phyloP scores from a whole-genome alignment of 2,113 vertebrate species.

The Otus sunia region DNA sequence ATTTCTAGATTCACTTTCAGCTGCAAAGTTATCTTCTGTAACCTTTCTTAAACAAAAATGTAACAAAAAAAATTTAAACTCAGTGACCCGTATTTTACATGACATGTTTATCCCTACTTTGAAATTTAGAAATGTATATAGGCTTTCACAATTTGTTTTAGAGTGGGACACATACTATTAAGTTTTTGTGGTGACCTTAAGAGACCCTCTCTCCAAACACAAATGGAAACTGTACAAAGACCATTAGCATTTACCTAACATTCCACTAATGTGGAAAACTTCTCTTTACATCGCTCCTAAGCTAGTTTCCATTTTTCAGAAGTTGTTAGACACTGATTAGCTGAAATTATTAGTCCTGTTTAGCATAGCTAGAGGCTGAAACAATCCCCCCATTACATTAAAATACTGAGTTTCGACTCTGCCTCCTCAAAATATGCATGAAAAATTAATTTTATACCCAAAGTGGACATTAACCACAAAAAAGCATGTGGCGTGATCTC shows the following conservation, averaged over 20 bases:
- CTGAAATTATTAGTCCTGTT: constrained; percentile 51
- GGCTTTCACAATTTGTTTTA: background rate
- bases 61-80: background rate
- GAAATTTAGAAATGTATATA: background rate
- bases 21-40: background rate
- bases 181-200: constrained; percentile 27
- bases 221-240: constrained; percentile 53
- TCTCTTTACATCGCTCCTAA: constrained; percentile 42
- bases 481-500: background rate
- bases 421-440: constrained; percentile 33
- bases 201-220: constrained; percentile 23
- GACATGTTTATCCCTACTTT: background rate
- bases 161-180: background rate
- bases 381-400: constrained; percentile 39
- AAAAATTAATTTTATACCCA: constrained; percentile 55
- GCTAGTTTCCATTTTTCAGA: constrained; percentile 63
- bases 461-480: constrained; percentile 58
- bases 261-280: constrained; percentile 59
- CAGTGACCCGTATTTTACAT: background rate
- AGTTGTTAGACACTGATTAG: constrained; percentile 52
- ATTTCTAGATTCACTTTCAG: background rate
- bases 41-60: background rate
- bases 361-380: constrained; percentile 56
- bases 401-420: constrained; percentile 32
- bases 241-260: constrained; percentile 43